Percentiles rank a stretch among this genome's conserved stretches.
Evolutionary conservation across 1,140 invertebrate species (phyloP).

Genomic region (Eueides isabella): DNA sequence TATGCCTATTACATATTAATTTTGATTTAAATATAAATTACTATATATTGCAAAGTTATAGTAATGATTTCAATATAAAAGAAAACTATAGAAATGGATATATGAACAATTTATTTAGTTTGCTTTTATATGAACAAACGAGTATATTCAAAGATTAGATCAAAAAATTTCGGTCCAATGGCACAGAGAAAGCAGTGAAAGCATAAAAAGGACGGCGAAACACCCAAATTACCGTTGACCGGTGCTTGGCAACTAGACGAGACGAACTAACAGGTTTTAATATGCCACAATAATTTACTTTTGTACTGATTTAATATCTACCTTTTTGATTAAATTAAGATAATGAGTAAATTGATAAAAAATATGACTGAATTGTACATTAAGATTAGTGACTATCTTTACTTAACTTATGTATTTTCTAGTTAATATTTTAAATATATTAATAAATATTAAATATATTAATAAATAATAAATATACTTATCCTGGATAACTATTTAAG

Average conservation of each 20-base stretch:
- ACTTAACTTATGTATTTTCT: no score
- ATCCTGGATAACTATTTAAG: no score
- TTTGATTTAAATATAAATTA: background rate
- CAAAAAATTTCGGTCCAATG: constrained; percentile 35
- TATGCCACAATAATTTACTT: constrained; percentile 22
- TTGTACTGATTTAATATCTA: background rate
- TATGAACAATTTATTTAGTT: no score
- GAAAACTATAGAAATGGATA: no score
- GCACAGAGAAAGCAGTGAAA: constrained; percentile 45
- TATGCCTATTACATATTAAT: no score
- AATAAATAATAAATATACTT: no score
- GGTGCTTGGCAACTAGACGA: constrained; percentile 31
- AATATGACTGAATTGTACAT: background rate
- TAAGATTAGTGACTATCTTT: no score
- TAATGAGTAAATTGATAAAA: background rate
- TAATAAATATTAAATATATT: no score
- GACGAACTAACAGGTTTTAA: constrained; percentile 37
- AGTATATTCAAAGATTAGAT: constrained; percentile 27
- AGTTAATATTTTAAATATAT: no score
- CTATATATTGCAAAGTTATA: background rate
- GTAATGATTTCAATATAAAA: background rate
- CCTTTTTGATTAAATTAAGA: background rate
- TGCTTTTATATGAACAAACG: background rate
- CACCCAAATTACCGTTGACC: constrained; percentile 37
- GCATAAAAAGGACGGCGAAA: constrained; percentile 43